Evolutionary conservation across 2,888 invertebrate genomes (phyloP).

Genomic region (Lycaena phlaeas): DNA sequence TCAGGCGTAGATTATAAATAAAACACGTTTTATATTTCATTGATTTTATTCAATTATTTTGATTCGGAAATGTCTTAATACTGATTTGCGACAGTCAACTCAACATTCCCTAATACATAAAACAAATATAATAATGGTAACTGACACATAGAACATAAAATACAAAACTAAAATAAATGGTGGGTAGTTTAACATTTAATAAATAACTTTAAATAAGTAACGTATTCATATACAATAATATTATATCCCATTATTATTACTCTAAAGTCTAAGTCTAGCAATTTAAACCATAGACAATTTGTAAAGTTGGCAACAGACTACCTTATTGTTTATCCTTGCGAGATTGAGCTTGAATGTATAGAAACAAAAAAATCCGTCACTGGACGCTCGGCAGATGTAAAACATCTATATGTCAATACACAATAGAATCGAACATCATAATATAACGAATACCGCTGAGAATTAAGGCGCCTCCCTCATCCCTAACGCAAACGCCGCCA

Average conservation of each 20-base stretch:
- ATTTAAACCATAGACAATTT: background rate
- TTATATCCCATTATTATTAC: background rate
- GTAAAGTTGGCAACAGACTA: no score
- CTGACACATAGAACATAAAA: background rate
- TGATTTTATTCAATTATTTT: conserved; percentile 35
- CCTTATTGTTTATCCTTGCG: no score
- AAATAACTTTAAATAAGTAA: conserved; percentile 6
- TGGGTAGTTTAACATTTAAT: conserved; percentile 3
- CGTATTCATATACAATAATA: background rate
- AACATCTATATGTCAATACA: no score
- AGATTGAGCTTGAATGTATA: no score
- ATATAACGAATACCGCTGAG: no score
- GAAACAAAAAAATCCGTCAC: no score
- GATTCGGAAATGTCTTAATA: conserved; percentile 53
- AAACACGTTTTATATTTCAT: conserved; percentile 9
- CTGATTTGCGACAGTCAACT: conserved; percentile 24
- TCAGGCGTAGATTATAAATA: conserved; percentile 3
- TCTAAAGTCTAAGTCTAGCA: conserved; percentile 3
- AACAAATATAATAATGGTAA: background rate
- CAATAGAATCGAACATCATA: no score
- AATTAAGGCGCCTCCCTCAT: no score
- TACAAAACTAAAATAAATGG: background rate
- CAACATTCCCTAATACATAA: background rate
- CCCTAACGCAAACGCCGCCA: no score
- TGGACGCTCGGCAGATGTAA: no score